These are phyloP conservation scores for Morpho helenor DNA, from an alignment of 2,888 invertebrate species.

Conservation along the genomic window DNA sequence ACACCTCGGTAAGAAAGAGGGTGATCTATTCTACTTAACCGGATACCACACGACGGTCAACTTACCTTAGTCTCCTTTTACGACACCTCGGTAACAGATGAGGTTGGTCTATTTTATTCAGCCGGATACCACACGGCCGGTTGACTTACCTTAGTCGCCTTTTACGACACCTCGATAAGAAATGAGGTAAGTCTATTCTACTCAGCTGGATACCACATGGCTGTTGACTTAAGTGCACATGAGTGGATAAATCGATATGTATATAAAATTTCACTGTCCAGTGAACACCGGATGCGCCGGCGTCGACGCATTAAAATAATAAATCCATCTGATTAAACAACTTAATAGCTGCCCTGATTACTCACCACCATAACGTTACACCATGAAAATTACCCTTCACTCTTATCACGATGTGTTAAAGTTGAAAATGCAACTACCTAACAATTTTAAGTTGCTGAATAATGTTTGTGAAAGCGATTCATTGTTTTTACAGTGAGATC, in stretches of 20 bases:
- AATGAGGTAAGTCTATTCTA: no score
- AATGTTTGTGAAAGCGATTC: constrained; percentile 18
- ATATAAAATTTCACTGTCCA: constrained; percentile 30
- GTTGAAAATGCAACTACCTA: constrained; percentile 8
- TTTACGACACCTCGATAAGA: no score
- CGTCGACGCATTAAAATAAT: constrained; percentile 45
- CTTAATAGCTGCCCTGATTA: constrained; percentile 34
- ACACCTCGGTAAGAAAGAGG: no score
- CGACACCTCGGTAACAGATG: no score
- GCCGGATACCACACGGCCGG: no score
- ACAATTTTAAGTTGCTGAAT: neutral
- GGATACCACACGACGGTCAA: no score
- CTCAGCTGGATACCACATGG: no score
- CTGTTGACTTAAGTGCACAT: neutral
- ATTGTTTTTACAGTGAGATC: constrained; percentile 30
- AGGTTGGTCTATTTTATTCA: no score
- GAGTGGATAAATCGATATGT: constrained; percentile 14
- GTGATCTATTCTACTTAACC: no score
- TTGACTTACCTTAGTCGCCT: no score
- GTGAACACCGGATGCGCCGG: constrained; percentile 30
- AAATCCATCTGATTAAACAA: constrained; percentile 59
- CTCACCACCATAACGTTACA: constrained; percentile 1
- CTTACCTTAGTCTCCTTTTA: no score
- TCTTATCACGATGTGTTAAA: constrained; percentile 15
- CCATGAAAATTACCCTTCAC: neutral